Conservation (phyloP, 1,140 invertebrate species). For the Pseudomyrmex gracilis region DNA sequence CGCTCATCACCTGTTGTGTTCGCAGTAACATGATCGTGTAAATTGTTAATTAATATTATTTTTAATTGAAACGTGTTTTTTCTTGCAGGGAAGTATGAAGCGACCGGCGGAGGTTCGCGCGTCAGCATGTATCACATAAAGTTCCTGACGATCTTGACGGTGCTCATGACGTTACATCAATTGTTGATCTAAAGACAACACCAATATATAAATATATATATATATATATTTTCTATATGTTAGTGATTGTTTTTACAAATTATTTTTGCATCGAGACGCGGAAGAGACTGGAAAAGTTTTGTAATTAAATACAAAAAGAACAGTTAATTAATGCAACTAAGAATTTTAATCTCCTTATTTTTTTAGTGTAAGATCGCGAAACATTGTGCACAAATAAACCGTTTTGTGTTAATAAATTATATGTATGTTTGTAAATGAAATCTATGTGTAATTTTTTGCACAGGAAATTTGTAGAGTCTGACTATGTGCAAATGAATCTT, state of each 20-base stretch:
- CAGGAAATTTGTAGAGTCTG: too few relatives aligned
- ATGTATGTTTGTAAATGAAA: background rate
- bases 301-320: background rate
- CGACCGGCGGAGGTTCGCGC: constrained; percentile 69
- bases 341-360: background rate
- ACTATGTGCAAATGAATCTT: too few relatives aligned
- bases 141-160: constrained; percentile 59
- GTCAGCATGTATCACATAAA: background rate
- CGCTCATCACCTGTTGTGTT: too few relatives aligned
- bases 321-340: background rate
- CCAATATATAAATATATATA: too few relatives aligned
- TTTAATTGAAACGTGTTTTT: constrained; percentile 30
- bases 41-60: background rate
- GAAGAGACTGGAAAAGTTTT: background rate
- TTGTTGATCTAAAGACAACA: constrained; percentile 39
- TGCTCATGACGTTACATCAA: constrained; percentile 64
- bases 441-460: constrained; percentile 5
- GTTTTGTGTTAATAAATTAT: constrained; percentile 30
- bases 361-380: background rate
- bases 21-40: too few relatives aligned
- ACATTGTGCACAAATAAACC: background rate
- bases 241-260: constrained; percentile 75
- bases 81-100: constrained; percentile 81
- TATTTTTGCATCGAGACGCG: constrained; percentile 74
- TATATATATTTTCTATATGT: constrained; percentile 69